phyloP scores from a whole-genome alignment of 2,113 vertebrate genomes.

The Puma concolor region DNA sequence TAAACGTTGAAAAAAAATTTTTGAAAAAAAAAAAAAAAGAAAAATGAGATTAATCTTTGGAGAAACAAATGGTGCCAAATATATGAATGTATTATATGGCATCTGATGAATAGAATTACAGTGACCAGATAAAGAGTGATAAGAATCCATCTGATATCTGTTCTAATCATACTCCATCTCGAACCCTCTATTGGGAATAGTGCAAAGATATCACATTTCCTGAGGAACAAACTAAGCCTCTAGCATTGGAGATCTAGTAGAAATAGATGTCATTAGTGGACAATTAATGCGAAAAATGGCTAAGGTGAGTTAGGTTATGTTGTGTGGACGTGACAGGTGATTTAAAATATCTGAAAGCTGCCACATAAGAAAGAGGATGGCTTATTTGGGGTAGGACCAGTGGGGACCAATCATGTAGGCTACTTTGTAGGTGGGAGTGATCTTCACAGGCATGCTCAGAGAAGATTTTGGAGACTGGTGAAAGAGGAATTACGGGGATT shows the following conservation, averaged over 20 bases:
- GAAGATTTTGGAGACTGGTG: background rate
- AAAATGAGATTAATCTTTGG: background rate
- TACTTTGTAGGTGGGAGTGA: background rate
- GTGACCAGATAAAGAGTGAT: background rate
- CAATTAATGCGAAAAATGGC: background rate
- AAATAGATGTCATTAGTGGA: background rate
- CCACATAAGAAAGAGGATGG: background rate
- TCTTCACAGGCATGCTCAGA: background rate
- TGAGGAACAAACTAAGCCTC: background rate
- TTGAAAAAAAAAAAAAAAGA: background rate
- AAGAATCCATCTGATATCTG: background rate
- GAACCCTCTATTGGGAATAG: background rate
- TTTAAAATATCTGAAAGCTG: background rate
- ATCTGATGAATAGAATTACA: background rate
- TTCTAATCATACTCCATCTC: background rate
- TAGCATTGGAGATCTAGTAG: too few species aligned
- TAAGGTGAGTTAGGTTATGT: background rate
- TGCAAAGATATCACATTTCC: background rate
- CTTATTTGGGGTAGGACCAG: background rate
- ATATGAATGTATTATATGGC: background rate
- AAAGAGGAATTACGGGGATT: background rate
- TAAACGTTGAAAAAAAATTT: too few species aligned
- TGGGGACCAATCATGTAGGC: background rate
- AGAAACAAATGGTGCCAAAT: background rate
- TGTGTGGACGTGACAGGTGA: background rate